Conservation (phyloP, 2,797 vertebrate species). For the Melanotaenia maccullochi region DNA sequence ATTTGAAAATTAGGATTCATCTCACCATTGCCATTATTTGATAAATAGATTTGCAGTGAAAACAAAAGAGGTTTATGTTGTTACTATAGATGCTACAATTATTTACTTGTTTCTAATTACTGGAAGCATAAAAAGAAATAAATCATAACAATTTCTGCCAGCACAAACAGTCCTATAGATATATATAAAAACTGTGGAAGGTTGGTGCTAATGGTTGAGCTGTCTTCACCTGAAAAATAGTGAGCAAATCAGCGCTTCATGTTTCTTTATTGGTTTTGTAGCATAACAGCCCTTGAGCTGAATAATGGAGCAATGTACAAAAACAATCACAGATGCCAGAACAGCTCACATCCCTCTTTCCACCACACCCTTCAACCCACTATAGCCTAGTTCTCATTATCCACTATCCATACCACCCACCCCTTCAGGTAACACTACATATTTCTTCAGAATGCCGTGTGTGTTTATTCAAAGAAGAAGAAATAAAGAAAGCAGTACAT, state of each 20-base stretch:
- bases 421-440: not conserved
- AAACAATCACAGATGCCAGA: slow-evolving; percentile 13
- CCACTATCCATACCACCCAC: not conserved
- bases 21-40: slow-evolving; percentile 42
- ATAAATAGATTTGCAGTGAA: slow-evolving; percentile 45
- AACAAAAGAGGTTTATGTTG: slow-evolving; percentile 44
- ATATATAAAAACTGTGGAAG: slow-evolving; percentile 32
- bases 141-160: slow-evolving; percentile 22
- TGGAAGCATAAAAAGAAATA: slow-evolving; percentile 13
- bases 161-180: slow-evolving; percentile 38
- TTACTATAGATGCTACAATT: slow-evolving; percentile 21
- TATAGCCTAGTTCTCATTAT: not conserved
- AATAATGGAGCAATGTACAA: slow-evolving; percentile 19
- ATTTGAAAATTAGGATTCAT: slow-evolving; percentile 48
- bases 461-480: slow-evolving; percentile 10
- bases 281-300: slow-evolving; percentile 1
- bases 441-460: not conserved
- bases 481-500: not conserved
- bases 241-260: slow-evolving; percentile 26
- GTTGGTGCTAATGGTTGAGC: slow-evolving; percentile 31
- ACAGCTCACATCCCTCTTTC: slow-evolving; percentile 7
- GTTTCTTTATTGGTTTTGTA: slow-evolving; percentile 15
- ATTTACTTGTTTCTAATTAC: slow-evolving; percentile 43
- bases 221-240: slow-evolving; percentile 29
- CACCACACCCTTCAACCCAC: not conserved